A percentile compares a stretch with the other conserved stretches of the same genome.
Evolutionary conservation across 2,797 vertebrate species (phyloP).

Genomic region (Alosa sapidissima): DNA sequence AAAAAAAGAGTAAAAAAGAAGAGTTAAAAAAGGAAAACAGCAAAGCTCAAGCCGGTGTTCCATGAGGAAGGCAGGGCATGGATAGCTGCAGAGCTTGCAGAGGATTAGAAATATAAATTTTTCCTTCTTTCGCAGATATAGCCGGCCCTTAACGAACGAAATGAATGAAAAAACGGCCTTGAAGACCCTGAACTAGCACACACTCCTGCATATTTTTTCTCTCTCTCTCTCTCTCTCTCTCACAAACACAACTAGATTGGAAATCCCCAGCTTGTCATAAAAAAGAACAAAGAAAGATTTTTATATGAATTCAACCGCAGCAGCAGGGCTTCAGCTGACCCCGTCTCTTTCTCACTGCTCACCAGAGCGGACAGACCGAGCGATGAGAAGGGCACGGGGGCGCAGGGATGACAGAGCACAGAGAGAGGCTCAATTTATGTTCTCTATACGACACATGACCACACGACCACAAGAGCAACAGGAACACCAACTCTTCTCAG

Average conservation of each 20-base stretch:
- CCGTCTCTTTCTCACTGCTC: neutral
- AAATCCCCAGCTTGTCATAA: conserved; percentile 1
- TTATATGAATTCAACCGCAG: neutral
- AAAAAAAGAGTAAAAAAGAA: neutral
- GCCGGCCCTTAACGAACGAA: neutral
- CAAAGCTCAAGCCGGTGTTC: neutral
- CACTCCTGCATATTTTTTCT: neutral
- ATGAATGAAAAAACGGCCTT: neutral
- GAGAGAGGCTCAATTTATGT: neutral
- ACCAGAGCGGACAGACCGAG: neutral
- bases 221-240: neutral
- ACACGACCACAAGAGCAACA: neutral
- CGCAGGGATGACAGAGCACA: neutral
- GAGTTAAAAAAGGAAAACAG: neutral
- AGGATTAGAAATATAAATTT: neutral
- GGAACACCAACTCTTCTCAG: neutral
- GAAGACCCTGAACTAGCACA: neutral
- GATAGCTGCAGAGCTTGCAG: neutral
- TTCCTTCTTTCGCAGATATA: conserved; percentile 8
- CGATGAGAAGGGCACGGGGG: neutral
- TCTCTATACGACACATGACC: neutral
- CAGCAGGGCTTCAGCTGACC: neutral
- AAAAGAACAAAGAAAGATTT: neutral
- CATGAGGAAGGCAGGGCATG: neutral
- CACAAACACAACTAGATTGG: neutral